Conservation (phyloP, 2,797 vertebrate genomes). For the Neosilurus mollespiculum region DNA sequence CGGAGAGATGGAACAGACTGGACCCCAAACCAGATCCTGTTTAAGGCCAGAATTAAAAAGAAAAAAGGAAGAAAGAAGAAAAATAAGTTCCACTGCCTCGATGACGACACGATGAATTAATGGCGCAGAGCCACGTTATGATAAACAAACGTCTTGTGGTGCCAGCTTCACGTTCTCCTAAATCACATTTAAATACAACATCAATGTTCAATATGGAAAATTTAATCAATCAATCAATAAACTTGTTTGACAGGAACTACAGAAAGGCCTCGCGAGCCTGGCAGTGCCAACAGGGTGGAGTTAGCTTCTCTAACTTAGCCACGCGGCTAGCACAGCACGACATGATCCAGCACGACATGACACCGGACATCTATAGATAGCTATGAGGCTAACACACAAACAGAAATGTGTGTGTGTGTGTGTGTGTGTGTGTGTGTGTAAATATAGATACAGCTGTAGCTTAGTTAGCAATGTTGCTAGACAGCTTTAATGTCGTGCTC, state of each 20-base stretch:
- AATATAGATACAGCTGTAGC: too few relatives aligned
- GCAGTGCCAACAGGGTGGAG: background rate
- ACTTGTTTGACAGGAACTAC: background rate
- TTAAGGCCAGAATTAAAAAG: too few relatives aligned
- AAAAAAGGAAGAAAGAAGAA: background rate
- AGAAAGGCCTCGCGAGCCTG: constrained; percentile 10
- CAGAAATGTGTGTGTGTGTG: too few relatives aligned
- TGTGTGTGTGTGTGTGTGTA: too few relatives aligned
- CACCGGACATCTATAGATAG: background rate
- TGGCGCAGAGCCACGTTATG: background rate
- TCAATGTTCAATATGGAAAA: too few relatives aligned
- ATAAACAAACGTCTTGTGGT: too few relatives aligned
- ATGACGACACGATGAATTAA: background rate
- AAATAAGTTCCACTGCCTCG: background rate
- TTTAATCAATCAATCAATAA: background rate
- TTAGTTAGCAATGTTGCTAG: background rate
- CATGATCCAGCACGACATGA: background rate
- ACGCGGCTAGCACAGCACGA: background rate
- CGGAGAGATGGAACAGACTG: background rate
- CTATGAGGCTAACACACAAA: background rate
- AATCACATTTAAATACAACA: too few relatives aligned
- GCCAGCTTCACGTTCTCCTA: background rate
- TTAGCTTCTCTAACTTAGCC: background rate
- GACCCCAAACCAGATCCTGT: background rate
- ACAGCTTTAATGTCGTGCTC: background rate